Evolutionary conservation across 2,797 vertebrate species (phyloP), one percentile per base, ranked within the genome.

Genomic region (Calcarius lapponicus): DNA sequence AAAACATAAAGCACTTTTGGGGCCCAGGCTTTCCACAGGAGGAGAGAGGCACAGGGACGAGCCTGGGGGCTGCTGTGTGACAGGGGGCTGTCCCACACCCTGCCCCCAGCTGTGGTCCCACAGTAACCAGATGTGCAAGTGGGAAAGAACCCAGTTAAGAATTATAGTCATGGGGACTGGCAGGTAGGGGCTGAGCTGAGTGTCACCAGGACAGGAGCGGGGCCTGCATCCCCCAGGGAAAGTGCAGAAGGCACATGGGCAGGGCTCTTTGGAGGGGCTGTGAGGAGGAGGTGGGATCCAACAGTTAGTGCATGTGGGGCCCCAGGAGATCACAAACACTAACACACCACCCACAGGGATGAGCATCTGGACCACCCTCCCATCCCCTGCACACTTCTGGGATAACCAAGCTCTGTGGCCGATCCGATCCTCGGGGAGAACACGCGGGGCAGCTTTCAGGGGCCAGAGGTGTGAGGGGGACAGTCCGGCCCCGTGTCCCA

Each of bases 1-100:
- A 97, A 97, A 97, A 95, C 96, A 95, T 97, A 97, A 97, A 97
- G 96, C 97, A 96, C 94, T 96, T 97, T 90, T 38, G 88, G 88
- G 90, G 91, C 93, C 90, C 66, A 95, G 93, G 86, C 86, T 95
- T 95, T 95, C 94, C 92, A 92, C 84, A 72, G 75, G 90, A 96
- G 81, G 84, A 93, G 67, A 93, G 80, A 95, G 94, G 95, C 88
- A 96, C 93, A 76, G 92, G 90, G 93, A 94, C 5, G 3, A 90
- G 88, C 74, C 90, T 54, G 81, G 88, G 89, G 87, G 72, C 78
- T 87, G 82, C 74, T 92, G 87, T 71, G 79, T 67, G 54, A 67
- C n/a, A 53, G 62, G 86, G 43, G 48, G 50, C 57, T 80, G 74
- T 83, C 85, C 80, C 64, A 56, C 54, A 32, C 71, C 42, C 42